Conservation (phyloP, 2,797 vertebrate species). For the Nyctibius grandis region DNA sequence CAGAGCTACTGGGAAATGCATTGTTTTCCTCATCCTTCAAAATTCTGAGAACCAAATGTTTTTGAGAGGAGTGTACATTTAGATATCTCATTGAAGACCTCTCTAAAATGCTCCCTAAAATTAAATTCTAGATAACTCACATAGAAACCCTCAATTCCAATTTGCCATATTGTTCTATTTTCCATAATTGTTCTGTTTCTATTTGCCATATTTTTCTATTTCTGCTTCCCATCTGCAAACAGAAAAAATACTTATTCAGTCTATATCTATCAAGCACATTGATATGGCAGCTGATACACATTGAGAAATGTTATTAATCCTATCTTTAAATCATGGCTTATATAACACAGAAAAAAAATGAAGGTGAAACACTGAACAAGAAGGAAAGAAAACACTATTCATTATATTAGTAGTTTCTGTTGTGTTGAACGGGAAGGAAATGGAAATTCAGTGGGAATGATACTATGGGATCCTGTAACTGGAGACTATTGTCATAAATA, state of each 20-base stretch:
- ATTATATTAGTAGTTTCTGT: not conserved
- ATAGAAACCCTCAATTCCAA: not conserved
- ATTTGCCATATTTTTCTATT: not conserved
- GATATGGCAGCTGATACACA: not conserved
- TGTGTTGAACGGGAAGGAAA: not conserved
- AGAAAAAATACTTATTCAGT: not conserved
- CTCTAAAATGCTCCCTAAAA: no score
- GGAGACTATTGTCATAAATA: not conserved
- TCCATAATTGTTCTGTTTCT: not conserved
- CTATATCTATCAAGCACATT: not conserved
- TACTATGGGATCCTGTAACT: not conserved
- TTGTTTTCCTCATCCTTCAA: not conserved
- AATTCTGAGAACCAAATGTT: not conserved
- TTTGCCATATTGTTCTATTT: not conserved
- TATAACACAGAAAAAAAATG: not conserved
- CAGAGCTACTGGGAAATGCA: not conserved
- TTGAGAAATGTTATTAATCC: not conserved
- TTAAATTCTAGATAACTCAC: not conserved
- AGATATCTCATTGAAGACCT: not conserved
- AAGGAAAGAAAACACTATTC: not conserved
- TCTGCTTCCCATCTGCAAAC: not conserved
- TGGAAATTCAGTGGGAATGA: not conserved
- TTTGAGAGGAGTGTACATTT: not conserved
- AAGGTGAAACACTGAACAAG: not conserved
- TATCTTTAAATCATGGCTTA: not conserved